phyloP scores from a whole-genome alignment of 2,797 vertebrate genomes.

The Leptatherina wallacei region DNA sequence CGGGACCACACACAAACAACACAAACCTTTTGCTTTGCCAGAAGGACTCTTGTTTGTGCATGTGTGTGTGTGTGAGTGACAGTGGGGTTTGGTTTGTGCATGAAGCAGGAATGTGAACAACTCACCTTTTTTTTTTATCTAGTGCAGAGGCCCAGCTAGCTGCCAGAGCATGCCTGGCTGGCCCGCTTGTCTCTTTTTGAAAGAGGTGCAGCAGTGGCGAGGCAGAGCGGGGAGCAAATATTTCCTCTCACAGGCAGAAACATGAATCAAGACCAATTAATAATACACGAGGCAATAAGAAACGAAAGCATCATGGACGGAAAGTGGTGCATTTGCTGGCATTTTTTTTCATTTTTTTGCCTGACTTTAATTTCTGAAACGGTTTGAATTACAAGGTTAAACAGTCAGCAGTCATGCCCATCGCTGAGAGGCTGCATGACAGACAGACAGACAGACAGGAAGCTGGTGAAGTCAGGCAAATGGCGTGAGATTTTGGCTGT shows the following conservation, averaged over 20 bases:
- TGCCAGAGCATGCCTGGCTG: constrained; percentile 76
- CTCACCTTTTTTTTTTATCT: constrained; percentile 75
- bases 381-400: neutral
- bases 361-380: neutral
- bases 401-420: neutral
- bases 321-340: constrained; percentile 3
- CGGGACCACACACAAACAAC: constrained; percentile 62
- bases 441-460: constrained; percentile 39
- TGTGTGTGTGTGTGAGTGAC: constrained; percentile 65
- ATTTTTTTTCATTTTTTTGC: neutral
- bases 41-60: constrained; percentile 34
- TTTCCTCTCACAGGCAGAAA: constrained; percentile 28
- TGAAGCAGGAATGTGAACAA: constrained; percentile 85
- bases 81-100: constrained; percentile 82
- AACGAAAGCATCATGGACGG: neutral
- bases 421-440: constrained; percentile 13
- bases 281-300: constrained; percentile 35
- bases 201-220: constrained; percentile 43
- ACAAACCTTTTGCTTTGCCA: constrained; percentile 56
- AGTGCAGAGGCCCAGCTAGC: constrained; percentile 70
- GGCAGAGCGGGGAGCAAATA: constrained; percentile 37
- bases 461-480: constrained; percentile 43
- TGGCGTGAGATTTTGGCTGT: constrained; percentile 40
- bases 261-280: constrained; percentile 34
- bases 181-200: constrained; percentile 54